These are phyloP conservation scores for Parazoanthus swiftii DNA, from an alignment of 92 coral and sea anemone species.

Conservation along the genomic window DNA sequence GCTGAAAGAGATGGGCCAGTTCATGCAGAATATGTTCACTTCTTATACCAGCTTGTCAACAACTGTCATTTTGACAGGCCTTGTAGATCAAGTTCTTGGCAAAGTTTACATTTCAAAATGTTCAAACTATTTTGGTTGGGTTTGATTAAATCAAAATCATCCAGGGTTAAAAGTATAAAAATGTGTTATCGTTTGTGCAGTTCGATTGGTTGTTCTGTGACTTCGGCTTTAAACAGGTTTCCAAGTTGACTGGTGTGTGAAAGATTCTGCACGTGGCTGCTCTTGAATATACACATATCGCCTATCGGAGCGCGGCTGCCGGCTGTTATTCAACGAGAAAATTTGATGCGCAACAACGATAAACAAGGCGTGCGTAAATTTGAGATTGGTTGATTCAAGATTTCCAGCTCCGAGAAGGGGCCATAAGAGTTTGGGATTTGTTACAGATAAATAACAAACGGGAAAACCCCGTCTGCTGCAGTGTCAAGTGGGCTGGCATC, in stretches of 20 bases:
- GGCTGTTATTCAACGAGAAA: slow-evolving; percentile 4
- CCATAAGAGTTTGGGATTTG: not conserved
- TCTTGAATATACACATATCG: not conserved
- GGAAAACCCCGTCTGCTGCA: slow-evolving; percentile 39
- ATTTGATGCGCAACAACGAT: slow-evolving; percentile 19
- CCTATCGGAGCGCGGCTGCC: too few relatives aligned
- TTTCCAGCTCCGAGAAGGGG: not conserved
- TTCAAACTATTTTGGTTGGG: not conserved
- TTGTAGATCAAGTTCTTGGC: slow-evolving; percentile 40
- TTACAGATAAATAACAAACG: slow-evolving; percentile 3
- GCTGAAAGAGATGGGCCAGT: slow-evolving; percentile 63
- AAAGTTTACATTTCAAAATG: slow-evolving; percentile 39
- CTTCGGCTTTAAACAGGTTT: not conserved
- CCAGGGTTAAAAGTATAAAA: not conserved
- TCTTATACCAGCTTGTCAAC: slow-evolving; percentile 63
- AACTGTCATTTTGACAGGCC: slow-evolving; percentile 57
- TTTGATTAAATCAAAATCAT: slow-evolving; percentile 1
- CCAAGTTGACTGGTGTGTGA: slow-evolving; percentile 4
- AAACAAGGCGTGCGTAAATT: not conserved
- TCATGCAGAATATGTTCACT: slow-evolving; percentile 38
- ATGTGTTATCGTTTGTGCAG: not conserved
- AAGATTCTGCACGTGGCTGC: slow-evolving; percentile 19
- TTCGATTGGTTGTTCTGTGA: not conserved
- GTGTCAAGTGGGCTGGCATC: slow-evolving; percentile 49
- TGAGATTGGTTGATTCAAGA: not conserved